These are phyloP conservation scores for Brachyalestes nurse DNA, from an alignment of 2,797 vertebrate genomes.

Conservation along the genomic window DNA sequence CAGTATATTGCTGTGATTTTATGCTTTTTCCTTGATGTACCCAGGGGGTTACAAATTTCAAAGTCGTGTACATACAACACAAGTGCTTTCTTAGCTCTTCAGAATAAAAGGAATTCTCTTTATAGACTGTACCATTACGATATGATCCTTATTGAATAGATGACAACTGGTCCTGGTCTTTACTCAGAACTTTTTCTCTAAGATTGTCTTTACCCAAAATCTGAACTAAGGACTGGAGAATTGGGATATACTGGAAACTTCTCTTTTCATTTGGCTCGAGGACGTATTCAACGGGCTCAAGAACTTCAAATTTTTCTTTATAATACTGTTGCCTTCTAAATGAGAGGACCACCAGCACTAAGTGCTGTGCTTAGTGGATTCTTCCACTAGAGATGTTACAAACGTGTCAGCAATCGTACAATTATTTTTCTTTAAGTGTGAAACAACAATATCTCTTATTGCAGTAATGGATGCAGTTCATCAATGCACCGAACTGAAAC, in stretches of 20 bases:
- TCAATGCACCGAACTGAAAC: slow-evolving; percentile 37
- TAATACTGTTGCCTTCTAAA: slow-evolving; percentile 11
- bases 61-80: too few relatives aligned
- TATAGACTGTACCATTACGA: too few relatives aligned
- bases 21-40: too few relatives aligned
- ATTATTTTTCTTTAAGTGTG: too few relatives aligned
- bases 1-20: too few relatives aligned
- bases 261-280: slow-evolving; percentile 10
- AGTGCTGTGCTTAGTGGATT: neutral
- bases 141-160: too few relatives aligned
- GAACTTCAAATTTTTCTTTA: slow-evolving; percentile 15
- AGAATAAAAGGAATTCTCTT: too few relatives aligned
- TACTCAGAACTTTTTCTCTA: neutral
- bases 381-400: slow-evolving; percentile 27
- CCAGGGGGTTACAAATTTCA: too few relatives aligned
- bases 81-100: too few relatives aligned
- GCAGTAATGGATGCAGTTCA: slow-evolving; percentile 15
- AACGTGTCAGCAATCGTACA: slow-evolving; percentile 5
- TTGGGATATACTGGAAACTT: slow-evolving; percentile 9
- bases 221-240: slow-evolving; percentile 21
- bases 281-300: slow-evolving; percentile 22
- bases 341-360: neutral
- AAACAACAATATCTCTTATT: too few relatives aligned
- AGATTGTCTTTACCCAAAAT: slow-evolving; percentile 24
- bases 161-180: too few relatives aligned